phyloP scores from a whole-genome alignment of 2,113 vertebrate species.

The Trematomus loennbergii region DNA sequence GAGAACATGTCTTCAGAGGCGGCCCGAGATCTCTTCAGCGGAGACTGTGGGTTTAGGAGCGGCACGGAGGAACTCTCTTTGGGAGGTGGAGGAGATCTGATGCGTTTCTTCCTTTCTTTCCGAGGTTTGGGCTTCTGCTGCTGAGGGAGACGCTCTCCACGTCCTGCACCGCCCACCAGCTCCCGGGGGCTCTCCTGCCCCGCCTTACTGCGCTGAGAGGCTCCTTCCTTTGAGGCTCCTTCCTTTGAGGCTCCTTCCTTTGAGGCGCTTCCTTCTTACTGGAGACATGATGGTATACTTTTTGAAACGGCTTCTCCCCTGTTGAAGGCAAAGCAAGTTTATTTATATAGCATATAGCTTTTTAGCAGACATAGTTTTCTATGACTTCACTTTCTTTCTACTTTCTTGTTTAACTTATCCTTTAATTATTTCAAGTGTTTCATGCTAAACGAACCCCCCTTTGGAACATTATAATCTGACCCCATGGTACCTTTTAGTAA shows the following conservation, averaged over 20 bases:
- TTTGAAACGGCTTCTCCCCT: slow-evolving; percentile 64
- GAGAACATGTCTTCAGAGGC: too few relatives aligned
- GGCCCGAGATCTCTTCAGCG: slow-evolving; percentile 58
- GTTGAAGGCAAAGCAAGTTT: background rate
- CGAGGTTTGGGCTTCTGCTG: slow-evolving; percentile 12
- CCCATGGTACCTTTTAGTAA: too few relatives aligned
- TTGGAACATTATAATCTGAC: too few relatives aligned
- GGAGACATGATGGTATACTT: slow-evolving; percentile 24
- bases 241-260: too few relatives aligned
- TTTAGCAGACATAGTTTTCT: too few relatives aligned
- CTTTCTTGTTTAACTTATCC: too few relatives aligned
- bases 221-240: background rate
- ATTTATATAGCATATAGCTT: too few relatives aligned
- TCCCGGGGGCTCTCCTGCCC: slow-evolving; percentile 48
- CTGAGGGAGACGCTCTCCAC: background rate
- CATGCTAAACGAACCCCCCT: too few relatives aligned
- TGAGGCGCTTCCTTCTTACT: too few relatives aligned
- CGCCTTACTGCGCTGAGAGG: slow-evolving; percentile 23
- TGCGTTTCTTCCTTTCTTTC: slow-evolving; percentile 23
- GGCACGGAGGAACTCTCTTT: slow-evolving; percentile 33
- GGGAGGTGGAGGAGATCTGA: slow-evolving; percentile 5
- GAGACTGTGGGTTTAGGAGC: background rate
- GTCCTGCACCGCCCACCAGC: slow-evolving; percentile 67
- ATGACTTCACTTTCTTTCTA: too few relatives aligned
- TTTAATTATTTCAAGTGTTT: too few relatives aligned